Percentiles rank a stretch among this genome's conserved stretches.
Conservation (phyloP, 2,113 vertebrate genomes). For the Pelobates fuscus region DNA sequence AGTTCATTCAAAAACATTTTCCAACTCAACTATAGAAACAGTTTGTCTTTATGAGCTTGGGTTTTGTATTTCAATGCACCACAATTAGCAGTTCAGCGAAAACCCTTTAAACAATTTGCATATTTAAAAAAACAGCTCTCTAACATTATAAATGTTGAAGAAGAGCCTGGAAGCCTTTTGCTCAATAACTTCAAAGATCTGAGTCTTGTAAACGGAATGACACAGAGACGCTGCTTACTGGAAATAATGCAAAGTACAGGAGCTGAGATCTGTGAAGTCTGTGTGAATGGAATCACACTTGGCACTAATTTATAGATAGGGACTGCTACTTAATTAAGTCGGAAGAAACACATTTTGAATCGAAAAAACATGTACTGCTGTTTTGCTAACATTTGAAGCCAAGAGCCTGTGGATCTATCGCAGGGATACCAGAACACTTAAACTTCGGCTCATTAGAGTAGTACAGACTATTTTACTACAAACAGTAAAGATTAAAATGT, state of each 20-base stretch:
- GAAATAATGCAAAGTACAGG: no score
- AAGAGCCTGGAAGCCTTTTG: constrained; percentile 53
- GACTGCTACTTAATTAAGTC: constrained; percentile 41
- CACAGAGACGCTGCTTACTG: no score
- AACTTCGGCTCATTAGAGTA: constrained; percentile 34
- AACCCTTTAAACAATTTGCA: constrained; percentile 48
- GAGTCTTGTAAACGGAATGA: constrained; percentile 49
- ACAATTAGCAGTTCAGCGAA: no score
- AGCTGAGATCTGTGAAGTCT: no score
- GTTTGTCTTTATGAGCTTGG: no score
- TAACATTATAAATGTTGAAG: constrained; percentile 58
- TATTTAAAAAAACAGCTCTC: constrained; percentile 54
- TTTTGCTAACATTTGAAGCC: not conserved
- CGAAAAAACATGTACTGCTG: constrained; percentile 2
- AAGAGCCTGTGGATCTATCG: constrained; percentile 1
- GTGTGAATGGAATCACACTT: not conserved
- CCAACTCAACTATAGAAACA: no score
- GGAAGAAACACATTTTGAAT: constrained; percentile 38
- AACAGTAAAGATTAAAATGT: no score
- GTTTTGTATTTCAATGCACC: no score
- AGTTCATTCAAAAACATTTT: no score
- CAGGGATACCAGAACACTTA: not conserved
- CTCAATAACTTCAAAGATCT: constrained; percentile 57
- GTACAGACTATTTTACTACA: no score
- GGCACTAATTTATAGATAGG: constrained; percentile 37